A percentile compares a stretch with the other conserved stretches of the same genome.
phyloP scores from a whole-genome alignment of 2,888 invertebrate species.

The Slavum lentiscoides region DNA sequence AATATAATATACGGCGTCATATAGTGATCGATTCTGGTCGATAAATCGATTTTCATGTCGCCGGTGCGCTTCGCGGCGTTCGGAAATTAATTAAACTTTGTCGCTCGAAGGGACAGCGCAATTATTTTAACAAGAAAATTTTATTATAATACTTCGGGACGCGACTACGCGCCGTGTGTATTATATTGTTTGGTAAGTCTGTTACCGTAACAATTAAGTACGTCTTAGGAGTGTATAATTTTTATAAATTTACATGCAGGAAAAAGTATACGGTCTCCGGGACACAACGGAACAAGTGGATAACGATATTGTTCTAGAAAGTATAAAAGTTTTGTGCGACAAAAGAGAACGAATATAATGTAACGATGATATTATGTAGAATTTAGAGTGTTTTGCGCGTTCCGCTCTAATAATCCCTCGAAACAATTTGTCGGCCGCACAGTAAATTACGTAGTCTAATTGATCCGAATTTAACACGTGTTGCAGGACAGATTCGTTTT shows the following conservation, averaged over 20 bases:
- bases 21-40: too few species aligned
- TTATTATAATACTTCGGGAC: too few species aligned
- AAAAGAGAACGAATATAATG: background rate
- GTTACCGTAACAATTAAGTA: too few species aligned
- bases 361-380: too few species aligned
- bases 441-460: background rate
- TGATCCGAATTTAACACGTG: background rate
- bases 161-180: background rate
- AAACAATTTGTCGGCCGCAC: background rate
- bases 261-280: background rate
- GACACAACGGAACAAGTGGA: background rate
- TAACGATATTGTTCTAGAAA: background rate
- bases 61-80: too few species aligned
- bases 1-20: too few species aligned
- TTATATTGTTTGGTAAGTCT: too few species aligned
- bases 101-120: too few species aligned
- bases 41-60: too few species aligned
- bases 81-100: too few species aligned
- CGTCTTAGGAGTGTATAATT: background rate
- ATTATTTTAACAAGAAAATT: too few species aligned
- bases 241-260: background rate
- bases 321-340: background rate
- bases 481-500: background rate
- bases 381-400: background rate
- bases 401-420: background rate